Base-by-base conservation (phyloP, 2,113 vertebrate species). In the Aramus guarauna region DNA sequence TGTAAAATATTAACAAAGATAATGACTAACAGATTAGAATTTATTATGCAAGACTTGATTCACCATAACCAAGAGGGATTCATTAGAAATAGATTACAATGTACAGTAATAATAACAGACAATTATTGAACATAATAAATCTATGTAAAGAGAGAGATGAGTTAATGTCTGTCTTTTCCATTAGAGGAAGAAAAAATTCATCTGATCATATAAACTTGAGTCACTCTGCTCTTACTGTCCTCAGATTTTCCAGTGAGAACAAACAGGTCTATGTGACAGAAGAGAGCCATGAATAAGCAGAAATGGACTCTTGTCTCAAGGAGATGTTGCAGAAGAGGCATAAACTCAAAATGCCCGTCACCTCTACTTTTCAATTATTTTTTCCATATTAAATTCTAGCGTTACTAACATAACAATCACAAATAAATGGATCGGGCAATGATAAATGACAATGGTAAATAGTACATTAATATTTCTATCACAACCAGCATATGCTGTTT, bases 81-180 rank as follows among this genome's bases (percentile, higher is more conserved):
- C 75, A 95, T 97, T 97, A 95, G 97, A 88, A 97, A 94, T 91
- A 94, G 90, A 97, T 97, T 93, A 96, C 85, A 94, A 95, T 93
- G 95, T 96, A 96, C 96, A 93, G 92, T 94, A 97, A 91, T 97
- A 95, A 98, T 93, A 97, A 94, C 73, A 96, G 94, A 94, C 86
- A 95, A 84, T 96, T 97, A 96, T 75, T 88, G 81, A 96, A 79
- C 79, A 41, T 86, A 96, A 92, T 96, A 96, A 96, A 95, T 97
- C 94, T 92, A 1, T 96, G 90, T 96, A 92, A 97, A 88, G 94
- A 88, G 62, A 96, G 48, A 34, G 69, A 94, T 86, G 81, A 96
- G 74, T 96, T 91, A 95, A 92, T 92, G 45, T 90, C 96, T 97
- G 74, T 92, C 94, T 94, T 88, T 95, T 93, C 90, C 67, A 48